phyloP scores from a whole-genome alignment of 2,797 vertebrate genomes.

The Vipera latastei region DNA sequence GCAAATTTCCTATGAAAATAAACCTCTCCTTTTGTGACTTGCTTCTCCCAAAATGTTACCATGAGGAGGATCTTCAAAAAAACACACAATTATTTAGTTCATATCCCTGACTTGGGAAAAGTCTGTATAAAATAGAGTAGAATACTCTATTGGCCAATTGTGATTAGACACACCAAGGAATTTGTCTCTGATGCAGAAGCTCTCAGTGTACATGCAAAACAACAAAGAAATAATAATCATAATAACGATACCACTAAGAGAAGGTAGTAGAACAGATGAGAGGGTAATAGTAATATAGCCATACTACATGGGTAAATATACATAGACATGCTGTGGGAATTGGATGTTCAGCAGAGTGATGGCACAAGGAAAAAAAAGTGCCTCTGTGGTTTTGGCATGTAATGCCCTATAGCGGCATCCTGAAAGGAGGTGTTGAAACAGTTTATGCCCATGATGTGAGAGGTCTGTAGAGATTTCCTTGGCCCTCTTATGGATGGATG shows the following conservation, averaged over 20 bases:
- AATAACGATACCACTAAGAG: background rate
- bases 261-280: background rate
- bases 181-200: background rate
- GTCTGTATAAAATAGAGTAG: background rate
- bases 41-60: background rate
- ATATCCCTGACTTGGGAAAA: background rate
- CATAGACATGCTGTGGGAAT: background rate
- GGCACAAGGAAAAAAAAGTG: background rate
- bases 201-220: background rate
- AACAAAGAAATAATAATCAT: background rate
- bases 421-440: too few species aligned
- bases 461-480: too few species aligned
- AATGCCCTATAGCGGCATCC: background rate
- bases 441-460: too few species aligned
- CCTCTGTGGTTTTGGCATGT: background rate
- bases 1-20: background rate
- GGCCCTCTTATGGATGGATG: too few species aligned
- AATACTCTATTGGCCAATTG: background rate
- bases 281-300: background rate
- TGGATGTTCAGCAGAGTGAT: background rate
- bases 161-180: background rate
- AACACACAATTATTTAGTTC: background rate
- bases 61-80: background rate
- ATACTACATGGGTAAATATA: background rate
- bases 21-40: background rate